A percentile compares a stretch with the other conserved stretches of the same genome.
Evolutionary conservation across 1,140 invertebrate species (phyloP).

Genomic region (Trypoxylus dichotomus): DNA sequence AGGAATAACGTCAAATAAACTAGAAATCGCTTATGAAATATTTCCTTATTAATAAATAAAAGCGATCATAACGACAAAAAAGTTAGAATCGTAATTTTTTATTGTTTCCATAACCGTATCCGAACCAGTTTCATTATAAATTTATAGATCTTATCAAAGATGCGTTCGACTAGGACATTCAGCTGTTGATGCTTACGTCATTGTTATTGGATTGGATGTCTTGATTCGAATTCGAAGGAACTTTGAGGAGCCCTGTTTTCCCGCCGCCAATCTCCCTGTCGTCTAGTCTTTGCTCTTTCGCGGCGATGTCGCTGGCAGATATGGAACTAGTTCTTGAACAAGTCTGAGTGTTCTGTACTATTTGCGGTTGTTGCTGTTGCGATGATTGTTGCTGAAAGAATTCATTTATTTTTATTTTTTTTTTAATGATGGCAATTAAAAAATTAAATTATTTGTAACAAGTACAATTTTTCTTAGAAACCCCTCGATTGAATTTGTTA

Average conservation of each 20-base stretch:
- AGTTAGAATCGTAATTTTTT: background rate
- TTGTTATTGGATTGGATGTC: constrained; percentile 48
- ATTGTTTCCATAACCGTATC: too few species aligned
- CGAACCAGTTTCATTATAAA: too few species aligned
- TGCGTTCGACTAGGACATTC: background rate
- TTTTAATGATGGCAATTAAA: background rate
- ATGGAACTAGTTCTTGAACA: constrained; percentile 52
- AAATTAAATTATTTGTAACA: too few species aligned
- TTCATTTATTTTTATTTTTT: background rate
- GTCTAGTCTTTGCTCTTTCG: constrained; percentile 35
- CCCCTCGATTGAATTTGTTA: too few species aligned
- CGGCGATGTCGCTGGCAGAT: constrained; percentile 45
- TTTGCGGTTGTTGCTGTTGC: constrained; percentile 24
- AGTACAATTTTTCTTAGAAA: too few species aligned
- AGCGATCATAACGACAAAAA: background rate
- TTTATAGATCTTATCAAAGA: too few species aligned
- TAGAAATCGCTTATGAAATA: too few species aligned
- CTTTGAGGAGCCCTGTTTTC: constrained; percentile 57
- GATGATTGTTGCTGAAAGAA: background rate
- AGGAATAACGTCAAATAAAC: too few species aligned
- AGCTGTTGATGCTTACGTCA: constrained; percentile 41
- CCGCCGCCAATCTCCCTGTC: constrained; percentile 16
- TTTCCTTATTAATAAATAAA: too few species aligned
- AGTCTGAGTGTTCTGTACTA: constrained; percentile 49
- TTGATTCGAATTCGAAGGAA: constrained; percentile 58